These are phyloP conservation scores for Halichoerus grypus DNA, from an alignment of 2,113 vertebrate species.

Conservation along the genomic window DNA sequence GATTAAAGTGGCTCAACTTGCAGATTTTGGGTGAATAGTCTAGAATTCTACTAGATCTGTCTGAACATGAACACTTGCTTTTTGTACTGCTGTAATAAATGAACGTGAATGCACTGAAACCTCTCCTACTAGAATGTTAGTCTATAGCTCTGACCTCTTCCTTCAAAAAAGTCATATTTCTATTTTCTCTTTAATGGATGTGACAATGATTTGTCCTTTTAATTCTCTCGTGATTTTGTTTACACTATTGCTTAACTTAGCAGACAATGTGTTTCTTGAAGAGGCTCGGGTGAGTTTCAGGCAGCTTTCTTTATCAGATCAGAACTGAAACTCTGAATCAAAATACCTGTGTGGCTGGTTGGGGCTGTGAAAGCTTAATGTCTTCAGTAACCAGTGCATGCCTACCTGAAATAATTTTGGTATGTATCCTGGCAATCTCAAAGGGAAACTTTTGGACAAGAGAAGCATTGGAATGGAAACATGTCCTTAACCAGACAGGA, in stretches of 20 bases:
- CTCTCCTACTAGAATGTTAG: neutral
- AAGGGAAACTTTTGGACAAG: neutral
- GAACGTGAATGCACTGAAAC: neutral
- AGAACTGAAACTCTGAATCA: neutral
- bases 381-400: neutral
- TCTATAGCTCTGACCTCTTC: neutral
- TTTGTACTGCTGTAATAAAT: neutral
- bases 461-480: conserved; percentile 7
- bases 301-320: neutral
- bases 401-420: neutral
- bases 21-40: neutral
- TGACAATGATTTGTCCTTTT: neutral
- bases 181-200: neutral
- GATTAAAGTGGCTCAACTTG: neutral
- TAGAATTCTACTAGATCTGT: neutral
- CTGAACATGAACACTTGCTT: neutral
- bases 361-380: neutral
- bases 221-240: neutral
- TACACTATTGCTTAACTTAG: neutral
- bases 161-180: neutral
- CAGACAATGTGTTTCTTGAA: neutral
- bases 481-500: neutral
- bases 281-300: neutral
- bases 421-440: neutral
- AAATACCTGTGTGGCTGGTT: neutral